Evolutionary conservation across 1,140 invertebrate species (phyloP).

Genomic region (Plectrocnemia conspersa): DNA sequence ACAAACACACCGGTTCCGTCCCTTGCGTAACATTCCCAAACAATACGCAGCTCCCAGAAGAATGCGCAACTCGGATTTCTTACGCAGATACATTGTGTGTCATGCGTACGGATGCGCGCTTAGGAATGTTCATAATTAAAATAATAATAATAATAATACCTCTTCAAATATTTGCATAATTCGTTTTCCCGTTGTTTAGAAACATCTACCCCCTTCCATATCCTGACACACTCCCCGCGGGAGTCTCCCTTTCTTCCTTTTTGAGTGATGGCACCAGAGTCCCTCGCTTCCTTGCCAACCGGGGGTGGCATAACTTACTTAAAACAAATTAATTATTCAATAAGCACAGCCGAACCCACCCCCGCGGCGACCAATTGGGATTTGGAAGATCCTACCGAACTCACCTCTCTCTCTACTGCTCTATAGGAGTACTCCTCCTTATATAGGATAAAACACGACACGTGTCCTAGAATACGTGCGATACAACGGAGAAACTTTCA

Average conservation of each 20-base stretch:
- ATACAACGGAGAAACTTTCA: background rate
- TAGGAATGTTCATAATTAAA: too few species aligned
- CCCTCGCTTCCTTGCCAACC: slow-evolving; percentile 25
- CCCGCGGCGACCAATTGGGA: slow-evolving; percentile 19
- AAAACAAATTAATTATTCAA: slow-evolving; percentile 37
- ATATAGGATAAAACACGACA: slow-evolving; percentile 8
- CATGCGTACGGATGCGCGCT: too few species aligned
- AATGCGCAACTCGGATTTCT: too few species aligned
- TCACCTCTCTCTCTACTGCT: background rate
- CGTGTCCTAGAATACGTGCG: background rate
- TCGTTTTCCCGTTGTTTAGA: too few species aligned
- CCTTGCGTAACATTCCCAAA: too few species aligned
- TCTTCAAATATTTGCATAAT: too few species aligned
- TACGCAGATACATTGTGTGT: too few species aligned
- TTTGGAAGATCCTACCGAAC: slow-evolving; percentile 16
- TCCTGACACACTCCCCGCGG: background rate
- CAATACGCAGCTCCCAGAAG: too few species aligned
- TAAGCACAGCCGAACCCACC: slow-evolving; percentile 17
- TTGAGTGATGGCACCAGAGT: slow-evolving; percentile 11
- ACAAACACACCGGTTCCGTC: too few species aligned
- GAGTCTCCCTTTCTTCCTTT: background rate
- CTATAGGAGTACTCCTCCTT: background rate
- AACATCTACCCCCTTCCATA: too few species aligned
- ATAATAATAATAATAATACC: too few species aligned
- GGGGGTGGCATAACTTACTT: slow-evolving; percentile 32